Evolutionary conservation across 2,888 invertebrate genomes (phyloP).

Genomic region (Dryococelus australis): DNA sequence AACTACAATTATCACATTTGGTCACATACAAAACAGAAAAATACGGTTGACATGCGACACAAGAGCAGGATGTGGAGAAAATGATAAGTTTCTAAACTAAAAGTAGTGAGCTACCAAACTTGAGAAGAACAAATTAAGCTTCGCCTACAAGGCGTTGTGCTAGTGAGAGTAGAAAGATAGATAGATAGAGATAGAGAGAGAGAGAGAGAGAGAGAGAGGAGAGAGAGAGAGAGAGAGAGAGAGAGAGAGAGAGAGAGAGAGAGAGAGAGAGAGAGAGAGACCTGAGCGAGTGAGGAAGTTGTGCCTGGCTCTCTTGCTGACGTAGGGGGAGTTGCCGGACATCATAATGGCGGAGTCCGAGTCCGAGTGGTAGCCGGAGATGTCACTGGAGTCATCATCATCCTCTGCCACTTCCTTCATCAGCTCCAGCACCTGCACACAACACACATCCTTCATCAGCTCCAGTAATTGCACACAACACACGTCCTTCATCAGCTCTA

Average conservation of each 20-base stretch:
- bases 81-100: too few relatives aligned
- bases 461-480: conserved; percentile 63
- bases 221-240: conserved; percentile 56
- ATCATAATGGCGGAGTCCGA: conserved; percentile 68
- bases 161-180: too few relatives aligned
- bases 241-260: too few relatives aligned
- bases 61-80: too few relatives aligned
- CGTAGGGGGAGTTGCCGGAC: conserved; percentile 61
- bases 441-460: conserved; percentile 59
- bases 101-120: too few relatives aligned
- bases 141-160: too few relatives aligned
- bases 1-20: too few relatives aligned
- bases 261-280: conserved; percentile 44
- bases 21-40: too few relatives aligned
- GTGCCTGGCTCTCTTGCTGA: conserved; percentile 60
- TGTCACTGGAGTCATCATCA: conserved; percentile 70
- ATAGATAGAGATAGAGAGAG: too few relatives aligned
- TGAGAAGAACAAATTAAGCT: too few relatives aligned
- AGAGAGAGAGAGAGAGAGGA: too few relatives aligned
- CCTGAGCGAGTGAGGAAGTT: conserved; percentile 61
- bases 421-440: conserved; percentile 71
- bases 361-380: conserved; percentile 82
- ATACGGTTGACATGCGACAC: too few relatives aligned
- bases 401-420: conserved; percentile 67
- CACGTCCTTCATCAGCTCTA: not conserved